These are phyloP conservation scores for pig (Sus scrofa) DNA, from an alignment of 2,113 vertebrate genomes.

Conservation along the genomic window T2T-Sscrofa CM000829.6:64977501-64978000, in stretches of 20 bases:
- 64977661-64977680: too few relatives aligned
- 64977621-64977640: not conserved
- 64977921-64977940: not conserved
- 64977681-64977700: not conserved
- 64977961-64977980: not conserved
- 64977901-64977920: not conserved
- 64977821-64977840: not conserved
- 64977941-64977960: not conserved
- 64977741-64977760: rapidly evolving
- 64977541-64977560: not conserved
- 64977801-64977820: not conserved
- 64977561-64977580: not conserved
- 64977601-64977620: not conserved
- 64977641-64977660: not conserved
- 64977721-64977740: not conserved
- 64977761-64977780: rapidly evolving
- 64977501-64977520: too few relatives aligned
- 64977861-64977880: not conserved
- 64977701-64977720: not conserved
- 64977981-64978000: not conserved
- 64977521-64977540: not conserved
- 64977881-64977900: not conserved
- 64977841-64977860: not conserved
- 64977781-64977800: not conserved
- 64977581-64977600: too few relatives aligned